phyloP scores from a whole-genome alignment of 1,140 invertebrate species.

The Euura lappo region DNA sequence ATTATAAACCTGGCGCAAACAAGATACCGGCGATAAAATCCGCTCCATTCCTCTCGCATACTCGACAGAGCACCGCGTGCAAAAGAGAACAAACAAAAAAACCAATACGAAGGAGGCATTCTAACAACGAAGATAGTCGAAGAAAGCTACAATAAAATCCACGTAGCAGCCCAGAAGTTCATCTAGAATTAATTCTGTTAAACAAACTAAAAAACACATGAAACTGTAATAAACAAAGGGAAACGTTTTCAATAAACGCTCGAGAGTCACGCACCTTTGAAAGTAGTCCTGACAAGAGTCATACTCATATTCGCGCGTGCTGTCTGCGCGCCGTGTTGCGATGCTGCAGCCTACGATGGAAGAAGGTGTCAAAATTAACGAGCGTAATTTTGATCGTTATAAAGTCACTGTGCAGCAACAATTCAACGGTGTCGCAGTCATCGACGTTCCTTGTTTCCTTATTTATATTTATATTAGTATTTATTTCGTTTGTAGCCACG shows the following conservation, averaged over 20 bases:
- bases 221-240: no score
- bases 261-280: constrained; percentile 48
- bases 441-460: not conserved
- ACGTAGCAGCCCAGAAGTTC: no score
- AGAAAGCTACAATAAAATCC: no score
- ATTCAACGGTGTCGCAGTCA: not conserved
- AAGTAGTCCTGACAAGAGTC: constrained; percentile 57
- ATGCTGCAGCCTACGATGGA: not conserved
- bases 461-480: not conserved
- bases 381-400: not conserved
- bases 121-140: no score
- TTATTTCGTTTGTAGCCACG: not conserved
- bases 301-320: constrained; percentile 58
- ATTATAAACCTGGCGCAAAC: not conserved
- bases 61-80: no score
- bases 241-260: no score
- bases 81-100: no score
- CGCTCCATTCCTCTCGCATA: not conserved
- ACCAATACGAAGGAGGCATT: no score
- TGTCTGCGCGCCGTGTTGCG: constrained; percentile 14
- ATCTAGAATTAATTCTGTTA: no score
- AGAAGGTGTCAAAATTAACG: not conserved
- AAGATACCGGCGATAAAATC: not conserved
- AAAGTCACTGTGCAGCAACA: not conserved
- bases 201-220: no score